Evolutionary conservation across 2,797 vertebrate genomes (phyloP), one percentile per base, ranked within the genome.

Genomic region (Babyrousa celebensis): DNA sequence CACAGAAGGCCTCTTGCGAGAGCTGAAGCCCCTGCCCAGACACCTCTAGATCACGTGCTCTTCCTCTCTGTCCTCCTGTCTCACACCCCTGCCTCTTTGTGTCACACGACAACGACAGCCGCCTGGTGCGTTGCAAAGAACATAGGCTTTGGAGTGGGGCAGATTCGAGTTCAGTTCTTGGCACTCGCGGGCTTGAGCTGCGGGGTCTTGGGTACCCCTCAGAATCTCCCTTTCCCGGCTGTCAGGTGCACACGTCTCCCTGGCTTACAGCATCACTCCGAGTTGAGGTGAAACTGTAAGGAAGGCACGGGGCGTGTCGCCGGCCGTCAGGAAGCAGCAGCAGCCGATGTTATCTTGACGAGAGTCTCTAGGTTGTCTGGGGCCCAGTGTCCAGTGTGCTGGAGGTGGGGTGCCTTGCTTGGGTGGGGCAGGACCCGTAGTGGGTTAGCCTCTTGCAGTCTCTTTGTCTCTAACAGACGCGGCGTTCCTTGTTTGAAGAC

Each of bases 171-270:
- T 95, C 60, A 54, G 29, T 91, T 91, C 67, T 78, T 83, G 78
- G 63, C 68, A 83, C 63, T 85, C 2, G 62, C 21, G 36, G 87
- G 36, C 84, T 92, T 95, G 88, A 90, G 48, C 65, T 72, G 3
- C 94, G 58, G 43, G 43, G 79, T 43, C 52, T 95, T 72, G 12
- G 32, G n/a, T 87, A 95, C 74, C 62, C 79, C 80, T 92, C 52
- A 88, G 18, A 74, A 62, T 96, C 72, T 94, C 60, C 79, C 87
- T 82, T 96, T 82, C 72, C 92, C 16, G 14, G 93, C 62, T 91
- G 1, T 96, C 82, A 96, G 92, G 75, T 72, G 18, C 95, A 20
- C 10, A 71, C n/a, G 58, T 58, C 20, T 95, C 75, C n/a, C 43
- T 82, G 23, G 74, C 52, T 78, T n/a, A 60, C 1, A 84, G 32